These are phyloP conservation scores for Cydia amplana DNA, from an alignment of 1,140 invertebrate species.

Conservation along the genomic window DNA sequence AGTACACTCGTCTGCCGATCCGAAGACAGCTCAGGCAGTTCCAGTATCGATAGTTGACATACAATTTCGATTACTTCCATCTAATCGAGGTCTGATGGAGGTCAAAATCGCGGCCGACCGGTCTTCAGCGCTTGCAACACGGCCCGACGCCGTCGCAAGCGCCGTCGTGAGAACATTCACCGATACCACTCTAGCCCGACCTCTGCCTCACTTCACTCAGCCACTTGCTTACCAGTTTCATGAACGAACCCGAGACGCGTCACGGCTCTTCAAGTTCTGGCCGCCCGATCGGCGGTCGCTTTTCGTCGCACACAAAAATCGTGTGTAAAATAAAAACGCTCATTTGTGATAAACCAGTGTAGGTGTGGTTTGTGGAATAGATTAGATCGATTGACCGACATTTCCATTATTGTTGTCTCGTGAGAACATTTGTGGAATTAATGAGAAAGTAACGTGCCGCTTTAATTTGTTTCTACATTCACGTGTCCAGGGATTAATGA, in stretches of 20 bases:
- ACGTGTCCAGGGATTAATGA: conserved; percentile 29
- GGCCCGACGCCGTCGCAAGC: conserved; percentile 49
- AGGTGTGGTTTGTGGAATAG: conserved; percentile 61
- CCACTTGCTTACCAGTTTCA: background rate
- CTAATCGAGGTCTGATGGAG: conserved; percentile 48
- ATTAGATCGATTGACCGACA: conserved; percentile 60
- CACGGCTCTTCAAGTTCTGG: conserved; percentile 34
- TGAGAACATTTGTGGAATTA: conserved; percentile 60
- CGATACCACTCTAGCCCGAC: conserved; percentile 43
- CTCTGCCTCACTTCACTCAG: conserved; percentile 4
- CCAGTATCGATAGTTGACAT: conserved; percentile 41
- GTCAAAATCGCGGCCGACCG: conserved; percentile 55
- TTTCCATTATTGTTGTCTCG: conserved; percentile 53
- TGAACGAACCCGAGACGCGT: conserved; percentile 4
- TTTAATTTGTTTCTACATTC: conserved; percentile 25
- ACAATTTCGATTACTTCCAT: conserved; percentile 43
- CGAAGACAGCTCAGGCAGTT: background rate
- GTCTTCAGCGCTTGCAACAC: conserved; percentile 59
- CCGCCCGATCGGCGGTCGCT: conserved; percentile 36
- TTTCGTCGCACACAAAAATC: conserved; percentile 47
- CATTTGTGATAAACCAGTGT: conserved; percentile 56
- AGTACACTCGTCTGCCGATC: background rate
- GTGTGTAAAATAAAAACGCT: conserved; percentile 59
- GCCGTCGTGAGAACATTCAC: conserved; percentile 65
- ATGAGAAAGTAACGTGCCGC: conserved; percentile 37